Base-by-base conservation (phyloP, 2,113 vertebrate species). In the Boleophthalmus pectinirostris region DNA sequence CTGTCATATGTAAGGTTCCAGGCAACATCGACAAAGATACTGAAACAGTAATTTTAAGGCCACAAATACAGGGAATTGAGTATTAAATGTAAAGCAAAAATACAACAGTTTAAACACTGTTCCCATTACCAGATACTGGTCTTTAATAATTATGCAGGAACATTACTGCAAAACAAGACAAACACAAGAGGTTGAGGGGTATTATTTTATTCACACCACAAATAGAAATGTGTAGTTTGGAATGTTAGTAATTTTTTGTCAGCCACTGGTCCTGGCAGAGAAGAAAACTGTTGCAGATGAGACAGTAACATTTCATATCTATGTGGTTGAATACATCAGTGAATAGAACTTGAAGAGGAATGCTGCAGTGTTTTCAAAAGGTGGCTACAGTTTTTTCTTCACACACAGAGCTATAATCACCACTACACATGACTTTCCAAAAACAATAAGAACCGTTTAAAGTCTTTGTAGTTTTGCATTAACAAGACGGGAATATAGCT, bases 181-280 rank as follows among this genome's bases (percentile, higher is more conserved):
- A 13, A 21, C 38, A 7, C 15, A 69, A 47, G 2, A 9, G 8
- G 5, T 13, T 49, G n/a, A 56, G 64, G 64, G 71, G 38, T 65
- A 21, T 69, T 14, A 0, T 58, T 85, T 89, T 87, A 82, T 77
- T 69, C 73, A 85, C 75, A 81, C 78, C 81, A 76, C 68, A 23
- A 69, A 77, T 18, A 49, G 43, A 79, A 61, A 73, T 25, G 4
- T 4, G 60, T 70, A 60, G 76, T 38, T 58, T 67, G 65, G 45
- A 75, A 84, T 2, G 43, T 15, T 68, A 74, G 65, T 46, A 72
- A 80, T 68, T 16, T 56, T 63, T 47, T 43, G 18, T 10, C 57
- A 1, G 43, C 1, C 24, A 68, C 21, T 24, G 15, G 10, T 70
- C 5, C 24, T 66, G 16, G 49, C 38, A 43, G 38, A 43, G 9